Evolutionary conservation across 1,140 invertebrate genomes (phyloP), one percentile per base, ranked within the genome.

Genomic region (Hydropsyche tenuis): DNA sequence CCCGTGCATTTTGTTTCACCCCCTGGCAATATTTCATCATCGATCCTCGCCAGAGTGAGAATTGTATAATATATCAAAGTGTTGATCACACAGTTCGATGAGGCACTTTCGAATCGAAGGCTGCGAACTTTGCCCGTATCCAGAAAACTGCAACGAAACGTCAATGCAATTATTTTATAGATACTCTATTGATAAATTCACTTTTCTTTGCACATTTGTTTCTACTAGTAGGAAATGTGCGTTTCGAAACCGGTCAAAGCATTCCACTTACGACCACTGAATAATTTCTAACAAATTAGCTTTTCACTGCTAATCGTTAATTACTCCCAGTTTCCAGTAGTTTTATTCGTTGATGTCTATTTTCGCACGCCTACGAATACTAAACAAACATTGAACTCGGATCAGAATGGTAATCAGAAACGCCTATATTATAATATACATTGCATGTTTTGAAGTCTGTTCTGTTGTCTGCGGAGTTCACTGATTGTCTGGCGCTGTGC

Each of bases 251-350:
- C 43, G 25, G 43, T 46, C 20, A 16, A 53, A 16, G 14, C 65
- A 74, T 74, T 70, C 46, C 30, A 46, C 53, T 70, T 18, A 27
- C 37, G 56, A 68, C 51, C 56, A 18, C 23, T 51, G 1, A 46
- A 27, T 66, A 74, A 69, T 74, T 74, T 68, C 53, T 45, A 42
- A 74, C 73, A 74, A 74, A 74, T 74, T 74, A 43, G 53, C 63
- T 74, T 23, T 73, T 74, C 73, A 70, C 66, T 74, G 73, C 53
- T 25, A 63, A 65, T 65, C 63, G 63, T 65, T 65, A 65, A 65
- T 65, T 65, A 46, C n/a, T 23, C 23, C 3, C 22, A 18, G 63
- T 43, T 65, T 65, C 63, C 63, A 65, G 63, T 65, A 65, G 63
- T 27, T 14, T n/a, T 3, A 22, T 60, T 11, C 20, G 9, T 60